Percentiles rank a stretch among this genome's conserved stretches.
phyloP scores from a whole-genome alignment of 2,888 invertebrate genomes.

The Galeopsomyia nigrocyanea region DNA sequence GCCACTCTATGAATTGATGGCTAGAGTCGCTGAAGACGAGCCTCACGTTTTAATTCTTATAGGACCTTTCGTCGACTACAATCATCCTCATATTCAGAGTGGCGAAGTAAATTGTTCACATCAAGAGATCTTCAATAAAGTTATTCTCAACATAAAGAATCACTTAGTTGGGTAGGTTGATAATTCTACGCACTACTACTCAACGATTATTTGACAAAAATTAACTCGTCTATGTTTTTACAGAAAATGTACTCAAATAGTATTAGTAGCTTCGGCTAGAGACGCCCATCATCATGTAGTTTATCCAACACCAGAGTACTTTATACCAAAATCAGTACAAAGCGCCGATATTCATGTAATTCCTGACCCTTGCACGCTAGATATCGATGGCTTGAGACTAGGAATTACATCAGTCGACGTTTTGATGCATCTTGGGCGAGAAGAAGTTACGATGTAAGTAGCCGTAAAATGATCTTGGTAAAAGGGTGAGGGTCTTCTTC shows the following conservation, averaged over 20 bases:
- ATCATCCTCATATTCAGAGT: conserved; percentile 75
- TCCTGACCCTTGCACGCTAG: conserved; percentile 86
- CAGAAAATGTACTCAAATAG: conserved; percentile 78
- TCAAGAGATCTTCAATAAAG: conserved; percentile 81
- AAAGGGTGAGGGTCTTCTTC: too few species aligned
- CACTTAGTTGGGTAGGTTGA: conserved; percentile 73
- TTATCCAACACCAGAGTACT: conserved; percentile 87
- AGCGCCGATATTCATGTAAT: conserved; percentile 77
- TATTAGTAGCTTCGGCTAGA: conserved; percentile 81
- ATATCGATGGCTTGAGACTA: conserved; percentile 82
- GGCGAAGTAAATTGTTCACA: conserved; percentile 77
- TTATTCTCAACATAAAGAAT: conserved; percentile 77
- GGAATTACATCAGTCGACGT: conserved; percentile 88
- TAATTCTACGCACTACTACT: background rate
- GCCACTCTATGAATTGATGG: conserved; percentile 83
- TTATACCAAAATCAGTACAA: conserved; percentile 68
- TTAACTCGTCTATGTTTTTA: conserved; percentile 52
- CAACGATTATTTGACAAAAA: background rate
- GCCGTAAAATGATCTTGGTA: conserved; percentile 7
- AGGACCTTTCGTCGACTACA: conserved; percentile 87
- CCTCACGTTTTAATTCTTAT: conserved; percentile 87
- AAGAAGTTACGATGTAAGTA: conserved; percentile 82
- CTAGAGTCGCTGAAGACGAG: conserved; percentile 75
- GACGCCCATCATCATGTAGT: conserved; percentile 85
- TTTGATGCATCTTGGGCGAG: conserved; percentile 84